phyloP scores from a whole-genome alignment of 2,797 vertebrate species.

The Paramormyrops hopkinsi region DNA sequence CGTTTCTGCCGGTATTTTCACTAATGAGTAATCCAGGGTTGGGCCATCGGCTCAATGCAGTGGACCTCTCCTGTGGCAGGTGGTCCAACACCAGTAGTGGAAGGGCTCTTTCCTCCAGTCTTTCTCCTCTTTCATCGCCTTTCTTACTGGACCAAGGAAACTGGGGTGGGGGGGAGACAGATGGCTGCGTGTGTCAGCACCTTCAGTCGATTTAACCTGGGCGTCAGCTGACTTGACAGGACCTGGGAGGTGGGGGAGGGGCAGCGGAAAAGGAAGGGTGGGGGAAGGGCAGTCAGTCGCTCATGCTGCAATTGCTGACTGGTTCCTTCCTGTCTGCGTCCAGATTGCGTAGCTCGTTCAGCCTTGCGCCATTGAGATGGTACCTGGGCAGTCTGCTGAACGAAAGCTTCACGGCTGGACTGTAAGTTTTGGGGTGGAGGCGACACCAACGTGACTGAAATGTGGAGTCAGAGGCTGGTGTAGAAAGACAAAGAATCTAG shows the following conservation, averaged over 20 bases:
- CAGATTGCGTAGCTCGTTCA: slow-evolving; percentile 47
- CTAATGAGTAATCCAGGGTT: neutral
- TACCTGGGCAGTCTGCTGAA: slow-evolving; percentile 40
- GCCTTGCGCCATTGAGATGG: slow-evolving; percentile 49
- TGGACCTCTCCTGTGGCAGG: neutral
- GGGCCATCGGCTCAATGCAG: neutral
- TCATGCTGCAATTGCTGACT: slow-evolving; percentile 59
- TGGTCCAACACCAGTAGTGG: neutral
- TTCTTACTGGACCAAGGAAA: slow-evolving; percentile 15
- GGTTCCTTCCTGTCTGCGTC: slow-evolving; percentile 51
- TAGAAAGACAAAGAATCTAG: neutral
- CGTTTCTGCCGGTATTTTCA: neutral
- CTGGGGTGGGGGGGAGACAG: neutral
- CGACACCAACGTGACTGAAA: slow-evolving; percentile 31
- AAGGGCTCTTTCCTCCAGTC: slow-evolving; percentile 41
- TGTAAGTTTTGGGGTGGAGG: slow-evolving; percentile 25
- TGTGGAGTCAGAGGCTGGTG: slow-evolving; percentile 17
- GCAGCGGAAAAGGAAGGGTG: neutral
- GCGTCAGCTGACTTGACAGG: neutral
- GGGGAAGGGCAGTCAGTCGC: slow-evolving; percentile 23
- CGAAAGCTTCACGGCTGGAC: slow-evolving; percentile 25
- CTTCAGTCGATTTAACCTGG: neutral
- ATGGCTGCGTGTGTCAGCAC: neutral
- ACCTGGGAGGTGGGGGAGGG: neutral
- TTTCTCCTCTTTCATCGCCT: slow-evolving; percentile 14